Evolutionary conservation across 1,140 invertebrate genomes (phyloP).

Genomic region (Drosophila yakuba): DNA sequence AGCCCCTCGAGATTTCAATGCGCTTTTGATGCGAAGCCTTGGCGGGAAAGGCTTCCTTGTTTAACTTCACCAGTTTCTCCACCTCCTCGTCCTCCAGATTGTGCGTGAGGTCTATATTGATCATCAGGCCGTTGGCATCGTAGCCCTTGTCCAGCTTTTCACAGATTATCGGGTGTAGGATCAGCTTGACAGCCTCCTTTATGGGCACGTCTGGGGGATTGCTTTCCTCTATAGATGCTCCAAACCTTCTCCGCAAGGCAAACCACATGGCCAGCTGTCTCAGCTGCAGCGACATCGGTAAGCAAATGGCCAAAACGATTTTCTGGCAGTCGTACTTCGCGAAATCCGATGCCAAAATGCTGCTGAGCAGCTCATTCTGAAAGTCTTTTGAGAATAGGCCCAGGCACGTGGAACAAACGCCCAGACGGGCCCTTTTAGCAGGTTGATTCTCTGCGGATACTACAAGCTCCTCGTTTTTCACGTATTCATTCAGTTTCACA

Average conservation of each 20-base stretch:
- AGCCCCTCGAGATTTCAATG: slow-evolving; percentile 86
- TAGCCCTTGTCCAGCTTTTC: slow-evolving; percentile 63
- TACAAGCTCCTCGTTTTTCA: background rate
- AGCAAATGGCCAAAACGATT: slow-evolving; percentile 84
- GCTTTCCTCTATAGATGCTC: slow-evolving; percentile 47
- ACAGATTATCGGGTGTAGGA: slow-evolving; percentile 72
- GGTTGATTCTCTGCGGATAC: slow-evolving; percentile 18
- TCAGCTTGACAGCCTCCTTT: slow-evolving; percentile 76
- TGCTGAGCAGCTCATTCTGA: slow-evolving; percentile 84
- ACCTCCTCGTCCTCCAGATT: slow-evolving; percentile 58
- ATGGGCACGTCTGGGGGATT: slow-evolving; percentile 71
- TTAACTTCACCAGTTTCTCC: slow-evolving; percentile 54
- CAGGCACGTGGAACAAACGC: slow-evolving; percentile 87
- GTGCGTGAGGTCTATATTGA: slow-evolving; percentile 72
- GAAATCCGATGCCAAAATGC: slow-evolving; percentile 83
- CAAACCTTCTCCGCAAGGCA: slow-evolving; percentile 83
- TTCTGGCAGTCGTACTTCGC: slow-evolving; percentile 82
- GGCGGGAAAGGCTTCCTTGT: slow-evolving; percentile 54
- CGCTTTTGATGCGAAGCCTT: slow-evolving; percentile 56
- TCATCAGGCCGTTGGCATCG: slow-evolving; percentile 76
- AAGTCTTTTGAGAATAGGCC: slow-evolving; percentile 87
- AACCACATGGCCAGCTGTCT: slow-evolving; percentile 85
- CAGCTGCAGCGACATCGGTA: slow-evolving; percentile 84
- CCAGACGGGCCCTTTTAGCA: slow-evolving; percentile 79
- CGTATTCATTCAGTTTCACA: slow-evolving; percentile 38